A percentile compares a stretch with the other conserved stretches of the same genome.
Conservation (phyloP, 2,888 invertebrate genomes). For the Hipparchia semele region DNA sequence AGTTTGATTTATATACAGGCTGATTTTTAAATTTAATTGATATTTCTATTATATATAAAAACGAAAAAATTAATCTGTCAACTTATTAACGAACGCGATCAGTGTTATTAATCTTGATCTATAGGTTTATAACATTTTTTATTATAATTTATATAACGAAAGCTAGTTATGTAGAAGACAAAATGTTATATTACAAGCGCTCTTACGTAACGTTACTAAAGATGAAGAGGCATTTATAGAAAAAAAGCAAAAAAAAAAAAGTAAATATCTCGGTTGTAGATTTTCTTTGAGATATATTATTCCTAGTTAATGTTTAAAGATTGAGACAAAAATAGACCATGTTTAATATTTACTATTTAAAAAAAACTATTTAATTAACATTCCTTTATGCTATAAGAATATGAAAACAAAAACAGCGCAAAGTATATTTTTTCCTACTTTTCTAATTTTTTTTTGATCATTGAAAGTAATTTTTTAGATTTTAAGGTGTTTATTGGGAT, state of each 20-base stretch:
- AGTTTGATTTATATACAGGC: neutral
- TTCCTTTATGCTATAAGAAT: conserved; percentile 20
- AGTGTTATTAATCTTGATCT: neutral
- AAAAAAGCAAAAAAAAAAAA: neutral
- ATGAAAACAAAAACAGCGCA: conserved; percentile 24
- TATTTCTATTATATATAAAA: neutral
- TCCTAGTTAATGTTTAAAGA: conserved; percentile 2
- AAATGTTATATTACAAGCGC: neutral
- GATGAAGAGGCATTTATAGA: neutral
- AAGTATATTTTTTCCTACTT: conserved; percentile 18
- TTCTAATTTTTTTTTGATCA: conserved; percentile 17
- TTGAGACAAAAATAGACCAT: conserved; percentile 6
- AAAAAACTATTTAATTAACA: conserved; percentile 16
- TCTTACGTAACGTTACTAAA: neutral
- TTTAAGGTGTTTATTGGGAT: conserved; percentile 17
- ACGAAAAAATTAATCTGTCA: neutral
- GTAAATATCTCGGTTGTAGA: neutral
- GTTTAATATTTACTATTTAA: conserved; percentile 9
- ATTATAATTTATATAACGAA: neutral
- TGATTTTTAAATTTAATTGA: neutral
- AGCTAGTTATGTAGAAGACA: neutral
- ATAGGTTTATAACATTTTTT: neutral
- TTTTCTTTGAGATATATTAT: conserved; percentile 3
- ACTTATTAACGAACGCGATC: neutral
- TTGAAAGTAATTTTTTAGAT: conserved; percentile 15